Conservation (phyloP, 2,888 invertebrate genomes). For the Spodoptera picta region DNA sequence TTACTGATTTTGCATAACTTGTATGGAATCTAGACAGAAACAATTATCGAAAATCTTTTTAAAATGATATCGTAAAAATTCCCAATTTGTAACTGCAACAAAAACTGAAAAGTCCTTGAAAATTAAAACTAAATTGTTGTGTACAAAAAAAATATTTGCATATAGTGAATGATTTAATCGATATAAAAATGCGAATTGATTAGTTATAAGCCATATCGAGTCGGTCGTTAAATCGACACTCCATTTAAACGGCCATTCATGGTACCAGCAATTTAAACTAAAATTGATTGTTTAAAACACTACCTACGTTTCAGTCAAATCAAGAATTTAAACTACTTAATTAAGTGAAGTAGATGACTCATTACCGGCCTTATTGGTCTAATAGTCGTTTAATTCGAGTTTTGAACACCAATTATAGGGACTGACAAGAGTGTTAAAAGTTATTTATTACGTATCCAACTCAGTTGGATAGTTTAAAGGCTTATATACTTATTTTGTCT, state of each 20-base stretch:
- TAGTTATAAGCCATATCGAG: constrained; percentile 27
- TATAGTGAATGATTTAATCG: constrained; percentile 14
- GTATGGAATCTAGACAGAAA: too few species aligned
- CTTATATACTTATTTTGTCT: too few species aligned
- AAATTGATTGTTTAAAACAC: constrained; percentile 20
- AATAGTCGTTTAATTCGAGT: too few species aligned
- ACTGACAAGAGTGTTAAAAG: too few species aligned
- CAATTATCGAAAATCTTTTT: too few species aligned
- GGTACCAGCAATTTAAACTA: constrained; percentile 1
- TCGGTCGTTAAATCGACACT: constrained; percentile 23
- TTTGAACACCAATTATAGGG: too few species aligned
- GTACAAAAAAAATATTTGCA: constrained; percentile 24
- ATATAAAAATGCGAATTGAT: constrained; percentile 31
- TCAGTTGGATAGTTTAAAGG: too few species aligned
- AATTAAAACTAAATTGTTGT: neutral
- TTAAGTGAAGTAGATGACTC: neutral
- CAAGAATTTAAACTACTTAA: constrained; percentile 9
- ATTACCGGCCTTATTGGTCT: too few species aligned
- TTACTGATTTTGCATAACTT: too few species aligned
- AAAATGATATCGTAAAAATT: neutral
- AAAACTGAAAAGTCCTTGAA: constrained; percentile 31
- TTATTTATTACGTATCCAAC: too few species aligned
- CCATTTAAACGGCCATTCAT: constrained; percentile 20
- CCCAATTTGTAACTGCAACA: neutral
- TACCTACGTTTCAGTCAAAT: constrained; percentile 13